Evolutionary conservation across 2,888 invertebrate genomes (phyloP), one percentile per base, ranked within the genome.

Genomic region (Meta bourneti): DNA sequence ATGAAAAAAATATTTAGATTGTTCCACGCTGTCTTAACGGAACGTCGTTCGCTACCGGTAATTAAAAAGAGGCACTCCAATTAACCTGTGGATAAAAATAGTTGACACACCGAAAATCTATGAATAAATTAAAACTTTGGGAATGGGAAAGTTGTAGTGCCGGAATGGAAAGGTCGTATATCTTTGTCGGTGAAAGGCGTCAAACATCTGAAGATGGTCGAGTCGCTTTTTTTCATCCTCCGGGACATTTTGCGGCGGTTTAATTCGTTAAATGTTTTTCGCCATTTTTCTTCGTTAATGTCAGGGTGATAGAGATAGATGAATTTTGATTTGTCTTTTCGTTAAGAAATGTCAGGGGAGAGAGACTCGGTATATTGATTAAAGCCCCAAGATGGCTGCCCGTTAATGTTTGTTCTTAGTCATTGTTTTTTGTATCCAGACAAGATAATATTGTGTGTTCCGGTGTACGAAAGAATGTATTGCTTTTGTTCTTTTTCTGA

Each of bases 61-160:
- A 86, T 86, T 86, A 86, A 78, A 86, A 86, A 86, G 85, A 70
- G 77, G 69, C n/a, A 51, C 70, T 48, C 69, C 78, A 86, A 86
- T 86, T 86, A 86, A 86, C 85, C 85, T 77, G 49, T 19, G 51
- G 51, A 74, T 74, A 74, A 74, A 74, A 74, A 34, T 34, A 19
- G 74, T 61, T 86, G 85, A 86, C 85, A 86, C 52, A 78, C 84
- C 54, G 69, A 69, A 88, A 88, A 88, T 81, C 81, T 88, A 88
- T 88, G 88, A 88, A 88, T 88, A 88, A 88, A 88, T 88, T 88
- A 88, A 88, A 75, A 81, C 75, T 75, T 75, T 11, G 34, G 54
- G 78, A 75, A 71, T 16, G 8, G 7, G 71, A 7, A 11, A 48
- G 9, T 75, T 75, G 75, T 9, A 49, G 9, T 72, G 16, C n/a